Base-by-base conservation (phyloP, 2,888 invertebrate species). In the Selenia dentaria region DNA sequence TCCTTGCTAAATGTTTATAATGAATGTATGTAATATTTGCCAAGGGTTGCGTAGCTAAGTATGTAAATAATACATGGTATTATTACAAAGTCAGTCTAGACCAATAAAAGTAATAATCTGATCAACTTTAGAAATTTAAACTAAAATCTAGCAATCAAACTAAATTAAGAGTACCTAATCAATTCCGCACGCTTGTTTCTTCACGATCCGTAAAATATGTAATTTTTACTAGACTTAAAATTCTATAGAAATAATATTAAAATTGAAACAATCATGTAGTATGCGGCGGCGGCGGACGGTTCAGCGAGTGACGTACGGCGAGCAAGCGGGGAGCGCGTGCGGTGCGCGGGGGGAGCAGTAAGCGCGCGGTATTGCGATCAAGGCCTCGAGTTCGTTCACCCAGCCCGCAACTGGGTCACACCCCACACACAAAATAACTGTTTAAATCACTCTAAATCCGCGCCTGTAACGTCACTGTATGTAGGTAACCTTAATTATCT, bases 311-410 rank as follows among this genome's bases (percentile, higher is more conserved):
- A 79, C 79, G 82, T 77, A 64, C 63, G 58, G 64, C 55, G 54
- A 46, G 67, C 51, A 59, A 2, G 65, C 35, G 54, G 49, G 64
- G 35, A 53, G 42, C 11, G 52, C 31, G 51, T 42, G 64, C 38
- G 62, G 41, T 52, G 60, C 28, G 64, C 43, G 63, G 60, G 59
- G 59, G 46, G 62, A 51, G 66, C 56, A 59, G 59, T 57, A 57
- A 62, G 60, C 66, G 71, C 70, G 65, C 75, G 67, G 79, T 83
- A 90, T 89, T 89, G 90, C 90, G 90, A 90, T 88, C 90, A 90
- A 89, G 90, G 90, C 89, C 89, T 66, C 75, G 71, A 77, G 90
- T 85, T 89, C 89, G 88, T 90, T 88, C 86, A 88, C 89, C 89
- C 81, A 34, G 70, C 63, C 57, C 54, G 69, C 83, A 89, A 88